Percentiles rank a stretch among this genome's conserved stretches.
These are phyloP conservation scores for Drosophila tanythrix DNA, from an alignment of 2,888 invertebrate genomes.

Conservation along the genomic window DNA sequence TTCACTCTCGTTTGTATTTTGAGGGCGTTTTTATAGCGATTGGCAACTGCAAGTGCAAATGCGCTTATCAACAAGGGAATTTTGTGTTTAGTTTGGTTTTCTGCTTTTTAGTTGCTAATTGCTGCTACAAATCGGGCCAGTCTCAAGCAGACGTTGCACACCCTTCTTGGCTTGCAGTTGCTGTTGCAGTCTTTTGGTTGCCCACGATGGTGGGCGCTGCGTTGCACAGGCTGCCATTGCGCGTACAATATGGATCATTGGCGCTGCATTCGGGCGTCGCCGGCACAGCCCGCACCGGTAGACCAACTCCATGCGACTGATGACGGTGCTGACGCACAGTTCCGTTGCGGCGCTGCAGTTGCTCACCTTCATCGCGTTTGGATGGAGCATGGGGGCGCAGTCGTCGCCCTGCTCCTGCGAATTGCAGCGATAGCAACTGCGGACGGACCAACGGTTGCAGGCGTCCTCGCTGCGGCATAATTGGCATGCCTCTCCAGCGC, in stretches of 20 bases:
- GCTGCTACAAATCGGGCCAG: constrained; percentile 27
- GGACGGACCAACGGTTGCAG: constrained; percentile 75
- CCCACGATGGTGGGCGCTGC: constrained; percentile 62
- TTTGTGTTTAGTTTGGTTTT: neutral
- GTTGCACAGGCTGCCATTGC: constrained; percentile 81
- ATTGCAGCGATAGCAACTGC: constrained; percentile 80
- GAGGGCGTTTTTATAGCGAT: constrained; percentile 45
- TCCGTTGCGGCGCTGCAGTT: constrained; percentile 71
- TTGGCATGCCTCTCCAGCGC: constrained; percentile 64
- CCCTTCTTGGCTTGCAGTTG: neutral
- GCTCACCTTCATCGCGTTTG: constrained; percentile 49
- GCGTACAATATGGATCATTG: constrained; percentile 80
- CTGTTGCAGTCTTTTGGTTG: constrained; percentile 11
- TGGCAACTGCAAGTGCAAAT: constrained; percentile 15
- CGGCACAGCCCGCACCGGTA: constrained; percentile 77
- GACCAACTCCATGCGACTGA: constrained; percentile 63
- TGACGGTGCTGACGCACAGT: constrained; percentile 77
- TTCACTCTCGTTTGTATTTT: constrained; percentile 1
- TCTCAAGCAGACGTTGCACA: constrained; percentile 16
- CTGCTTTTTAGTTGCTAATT: constrained; percentile 22
- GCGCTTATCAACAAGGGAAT: constrained; percentile 17
- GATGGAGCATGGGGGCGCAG: constrained; percentile 63
- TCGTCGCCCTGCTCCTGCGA: constrained; percentile 67
- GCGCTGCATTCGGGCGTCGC: constrained; percentile 72
- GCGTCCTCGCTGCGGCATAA: constrained; percentile 70